Evolutionary conservation across 2,113 vertebrate genomes (phyloP).

Genomic region (Dryoscopus gambensis): DNA sequence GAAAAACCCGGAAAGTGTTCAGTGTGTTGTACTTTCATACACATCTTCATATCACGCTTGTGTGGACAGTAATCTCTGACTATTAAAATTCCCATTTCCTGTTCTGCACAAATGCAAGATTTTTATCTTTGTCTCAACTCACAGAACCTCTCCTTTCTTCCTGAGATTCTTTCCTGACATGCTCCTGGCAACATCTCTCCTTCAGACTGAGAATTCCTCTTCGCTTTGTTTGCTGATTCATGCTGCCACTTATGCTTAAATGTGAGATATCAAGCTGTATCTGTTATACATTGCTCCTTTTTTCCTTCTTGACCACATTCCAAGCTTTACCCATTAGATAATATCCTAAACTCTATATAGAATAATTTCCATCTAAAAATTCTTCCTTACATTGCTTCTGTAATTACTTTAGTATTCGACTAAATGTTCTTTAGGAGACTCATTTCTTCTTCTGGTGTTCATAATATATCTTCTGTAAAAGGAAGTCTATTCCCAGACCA

Average conservation of each 20-base stretch:
- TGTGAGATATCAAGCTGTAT: neutral
- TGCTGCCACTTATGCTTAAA: neutral
- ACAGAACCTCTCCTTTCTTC: neutral
- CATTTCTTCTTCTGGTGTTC: slow-evolving; percentile 29
- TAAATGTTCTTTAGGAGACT: slow-evolving; percentile 22
- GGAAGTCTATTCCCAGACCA: slow-evolving; percentile 31
- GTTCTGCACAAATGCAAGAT: neutral
- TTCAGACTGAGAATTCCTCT: neutral
- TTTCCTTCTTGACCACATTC: neutral
- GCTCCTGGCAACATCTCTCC: neutral
- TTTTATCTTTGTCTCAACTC: neutral
- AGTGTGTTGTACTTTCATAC: neutral
- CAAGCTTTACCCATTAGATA: neutral
- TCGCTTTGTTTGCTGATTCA: neutral
- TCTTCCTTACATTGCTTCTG: neutral
- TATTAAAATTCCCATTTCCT: neutral
- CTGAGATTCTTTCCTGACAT: neutral
- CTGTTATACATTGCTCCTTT: neutral
- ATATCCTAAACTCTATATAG: neutral
- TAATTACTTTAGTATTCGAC: slow-evolving; percentile 36
- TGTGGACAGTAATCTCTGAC: neutral
- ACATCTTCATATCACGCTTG: neutral
- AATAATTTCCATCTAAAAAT: neutral
- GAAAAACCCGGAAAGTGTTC: no score
- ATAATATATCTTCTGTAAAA: slow-evolving; percentile 32